Evolutionary conservation across 1,140 invertebrate species (phyloP).

Genomic region (Periplaneta americana): DNA sequence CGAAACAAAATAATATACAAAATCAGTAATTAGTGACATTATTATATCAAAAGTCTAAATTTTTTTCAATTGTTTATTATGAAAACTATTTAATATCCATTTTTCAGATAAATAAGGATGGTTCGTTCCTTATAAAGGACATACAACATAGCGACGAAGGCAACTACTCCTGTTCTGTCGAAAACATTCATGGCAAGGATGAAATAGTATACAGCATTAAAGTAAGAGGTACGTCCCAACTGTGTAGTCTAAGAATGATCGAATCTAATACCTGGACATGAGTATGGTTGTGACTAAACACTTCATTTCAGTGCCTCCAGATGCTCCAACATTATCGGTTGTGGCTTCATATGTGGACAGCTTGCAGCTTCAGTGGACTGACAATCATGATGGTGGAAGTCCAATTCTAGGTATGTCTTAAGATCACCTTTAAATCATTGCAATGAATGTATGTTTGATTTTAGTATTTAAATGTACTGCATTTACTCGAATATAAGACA

Average conservation of each 20-base stretch:
- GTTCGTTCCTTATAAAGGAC: constrained; percentile 62
- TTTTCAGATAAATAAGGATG: constrained; percentile 30
- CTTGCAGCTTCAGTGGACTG: constrained; percentile 59
- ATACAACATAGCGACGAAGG: constrained; percentile 74
- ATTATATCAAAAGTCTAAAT: too few relatives aligned
- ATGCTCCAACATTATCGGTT: constrained; percentile 58
- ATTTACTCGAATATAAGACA: too few relatives aligned
- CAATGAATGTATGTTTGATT: too few relatives aligned
- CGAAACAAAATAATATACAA: too few relatives aligned
- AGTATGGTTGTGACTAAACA: background rate
- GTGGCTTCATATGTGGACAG: constrained; percentile 65
- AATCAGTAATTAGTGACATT: too few relatives aligned
- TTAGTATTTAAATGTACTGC: too few relatives aligned
- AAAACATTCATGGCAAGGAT: constrained; percentile 79
- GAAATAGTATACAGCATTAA: constrained; percentile 69
- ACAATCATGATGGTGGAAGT: constrained; percentile 63
- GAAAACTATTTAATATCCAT: background rate
- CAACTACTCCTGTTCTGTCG: constrained; percentile 85
- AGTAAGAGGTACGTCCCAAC: constrained; percentile 52
- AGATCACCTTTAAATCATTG: too few relatives aligned
- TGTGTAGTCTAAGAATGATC: too few relatives aligned
- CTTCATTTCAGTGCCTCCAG: constrained; percentile 55
- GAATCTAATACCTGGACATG: too few relatives aligned
- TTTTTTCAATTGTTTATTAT: background rate
- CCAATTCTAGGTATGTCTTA: constrained; percentile 54